Conservation (phyloP, 2,797 vertebrate species). For the Rhinatrema bivittatum region DNA sequence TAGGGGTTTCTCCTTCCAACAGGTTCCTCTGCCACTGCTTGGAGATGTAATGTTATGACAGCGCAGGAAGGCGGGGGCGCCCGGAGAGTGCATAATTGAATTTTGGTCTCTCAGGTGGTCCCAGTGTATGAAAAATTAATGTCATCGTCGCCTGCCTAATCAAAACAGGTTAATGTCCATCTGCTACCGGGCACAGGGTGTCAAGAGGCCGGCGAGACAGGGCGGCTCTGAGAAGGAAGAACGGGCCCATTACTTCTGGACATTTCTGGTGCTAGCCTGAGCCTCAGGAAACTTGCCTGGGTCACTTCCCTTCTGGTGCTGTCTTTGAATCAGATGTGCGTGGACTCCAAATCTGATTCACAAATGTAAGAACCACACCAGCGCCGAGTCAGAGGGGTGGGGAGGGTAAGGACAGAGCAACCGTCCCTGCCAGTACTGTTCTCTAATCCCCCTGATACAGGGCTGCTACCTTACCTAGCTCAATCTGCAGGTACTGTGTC, state of each 20-base stretch:
- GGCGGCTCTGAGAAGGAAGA: slow-evolving; percentile 23
- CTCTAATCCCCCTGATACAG: too few relatives aligned
- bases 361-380: too few relatives aligned
- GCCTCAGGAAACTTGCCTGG: too few relatives aligned
- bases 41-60: slow-evolving; percentile 31
- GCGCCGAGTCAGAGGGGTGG: too few relatives aligned
- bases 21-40: slow-evolving; percentile 52
- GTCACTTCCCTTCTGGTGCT: too few relatives aligned
- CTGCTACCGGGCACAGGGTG: slow-evolving; percentile 44
- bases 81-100: slow-evolving; percentile 48
- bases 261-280: slow-evolving; percentile 22
- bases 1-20: slow-evolving; percentile 67
- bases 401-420: too few relatives aligned
- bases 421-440: too few relatives aligned
- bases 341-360: too few relatives aligned
- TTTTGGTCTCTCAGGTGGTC: slow-evolving; percentile 55
- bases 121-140: slow-evolving; percentile 62
- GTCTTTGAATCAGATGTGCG: too few relatives aligned
- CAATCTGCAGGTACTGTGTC: too few relatives aligned
- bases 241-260: slow-evolving; percentile 22
- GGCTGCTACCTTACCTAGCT: too few relatives aligned
- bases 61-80: slow-evolving; percentile 28
- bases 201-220: slow-evolving; percentile 42
- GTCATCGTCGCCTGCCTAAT: slow-evolving; percentile 49
- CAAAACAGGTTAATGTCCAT: slow-evolving; percentile 51